Evolutionary conservation across 2,113 vertebrate species (phyloP), one percentile per base, ranked within the genome.

Genomic region (Gopherus flavomarginatus): DNA sequence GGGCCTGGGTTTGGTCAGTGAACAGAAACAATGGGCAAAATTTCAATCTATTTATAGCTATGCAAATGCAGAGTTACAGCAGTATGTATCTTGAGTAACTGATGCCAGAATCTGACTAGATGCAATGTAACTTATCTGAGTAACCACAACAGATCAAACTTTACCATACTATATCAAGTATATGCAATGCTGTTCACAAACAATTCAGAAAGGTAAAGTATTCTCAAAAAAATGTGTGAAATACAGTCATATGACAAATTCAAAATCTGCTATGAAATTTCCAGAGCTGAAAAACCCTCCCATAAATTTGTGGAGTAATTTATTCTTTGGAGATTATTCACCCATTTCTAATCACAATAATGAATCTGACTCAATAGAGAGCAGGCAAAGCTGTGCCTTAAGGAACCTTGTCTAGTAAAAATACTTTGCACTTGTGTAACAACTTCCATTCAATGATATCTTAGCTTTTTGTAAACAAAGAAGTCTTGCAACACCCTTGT

Each of bases 401-500:
- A 42, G 75, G 26, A 47, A 82, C 17, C n/a, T 56, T 4, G 6
- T 10, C 69, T 56, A 22, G 44, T 47, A 27, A 78, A 44, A 29
- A 9, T 53, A 69, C 29, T 57, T 50, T 50, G 27, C 0, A 1
- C 78, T 42, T 44, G 77, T 59, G 35, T 90, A 50, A 29, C 24
- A 26, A 17, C 29, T 59, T 16, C 12, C 35, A 3, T 27, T 69
- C 5, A 2, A 54, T 47, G 35, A 19, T 59, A 50, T 86, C 10
- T 27, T 2, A 85, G 62, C 77, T 44, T 2, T 26, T 85, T 85
- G 24, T 31, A 82, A 90, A 26, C 0, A 52, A 10, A 14, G 62
- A 2, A 1, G 53, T 12, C 59, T 53, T 42, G 53, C n/a, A 49
- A 75, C 84, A 31, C 13, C 0, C 1, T 22, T 49, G 35, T 11